phyloP scores from a whole-genome alignment of 2,888 invertebrate genomes.

The Melangyna quadrimaculata region DNA sequence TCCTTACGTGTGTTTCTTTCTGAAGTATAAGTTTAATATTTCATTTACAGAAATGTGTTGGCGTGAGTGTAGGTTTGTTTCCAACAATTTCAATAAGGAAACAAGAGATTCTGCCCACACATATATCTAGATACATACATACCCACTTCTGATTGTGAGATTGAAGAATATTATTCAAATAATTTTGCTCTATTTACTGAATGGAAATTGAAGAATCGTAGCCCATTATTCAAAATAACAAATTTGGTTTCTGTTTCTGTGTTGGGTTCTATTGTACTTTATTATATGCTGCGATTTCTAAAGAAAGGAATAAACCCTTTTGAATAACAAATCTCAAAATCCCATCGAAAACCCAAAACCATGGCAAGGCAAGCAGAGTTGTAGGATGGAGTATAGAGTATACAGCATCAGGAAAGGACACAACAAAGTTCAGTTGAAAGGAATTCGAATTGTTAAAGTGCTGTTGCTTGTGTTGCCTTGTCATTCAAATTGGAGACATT shows the following conservation, averaged over 20 bases:
- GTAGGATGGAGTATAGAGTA: neutral
- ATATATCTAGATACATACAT: neutral
- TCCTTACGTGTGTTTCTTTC: neutral
- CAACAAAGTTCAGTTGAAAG: neutral
- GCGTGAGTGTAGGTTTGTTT: neutral
- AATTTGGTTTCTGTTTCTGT: conserved; percentile 16
- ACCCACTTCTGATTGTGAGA: neutral
- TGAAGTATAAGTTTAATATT: neutral
- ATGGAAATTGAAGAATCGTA: conserved; percentile 11
- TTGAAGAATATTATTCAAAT: conserved; percentile 11
- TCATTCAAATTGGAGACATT: conserved; percentile 23
- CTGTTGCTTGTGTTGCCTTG: conserved; percentile 9
- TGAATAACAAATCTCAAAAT: conserved; percentile 12
- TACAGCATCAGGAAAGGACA: neutral
- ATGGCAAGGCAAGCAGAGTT: neutral
- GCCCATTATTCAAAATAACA: conserved; percentile 5
- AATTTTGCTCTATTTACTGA: conserved; percentile 4
- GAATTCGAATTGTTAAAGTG: conserved; percentile 11
- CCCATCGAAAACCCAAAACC: neutral
- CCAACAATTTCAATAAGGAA: neutral
- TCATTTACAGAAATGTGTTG: neutral
- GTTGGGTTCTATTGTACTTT: conserved; percentile 8
- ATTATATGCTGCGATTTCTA: neutral
- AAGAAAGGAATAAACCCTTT: conserved; percentile 6
- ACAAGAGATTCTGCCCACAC: neutral